Evolutionary conservation across 2,888 invertebrate genomes (phyloP), one percentile per base, ranked within the genome.

Genomic region (Agrotis puta): DNA sequence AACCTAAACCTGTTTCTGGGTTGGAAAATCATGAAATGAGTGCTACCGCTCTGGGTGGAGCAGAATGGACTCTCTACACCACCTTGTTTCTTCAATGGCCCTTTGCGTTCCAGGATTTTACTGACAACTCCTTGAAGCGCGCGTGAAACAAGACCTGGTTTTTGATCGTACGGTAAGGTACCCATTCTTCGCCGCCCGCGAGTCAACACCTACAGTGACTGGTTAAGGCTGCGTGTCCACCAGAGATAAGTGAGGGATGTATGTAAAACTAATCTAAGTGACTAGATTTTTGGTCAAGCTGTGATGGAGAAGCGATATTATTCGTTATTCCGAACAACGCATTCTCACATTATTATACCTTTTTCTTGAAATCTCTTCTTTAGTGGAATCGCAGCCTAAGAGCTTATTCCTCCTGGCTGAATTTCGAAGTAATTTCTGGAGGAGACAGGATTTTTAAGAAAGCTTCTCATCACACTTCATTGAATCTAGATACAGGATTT

Each of bases 321-420:
- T 27, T 54, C 1, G 11, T 33, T n/a, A 33, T n/a, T 54, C n/a
- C 27, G 11, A 0, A 18, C 53, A 18, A 53, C 18, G 27, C 18
- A 54, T 27, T 18, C 5, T 27, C 27, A 18, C 18, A 54, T n/a
- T n/a, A n/a, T n/a, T n/a, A 27, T 27, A 27, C 3, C 27, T 27
- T 27, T 27, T 27, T 27, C 6, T 3, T 27, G 27, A n/a, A n/a
- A n/a, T n/a, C n/a, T n/a, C 20, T 5, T 51, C 5, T 51, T 7
- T 53, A 7, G 24, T 54, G 18, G 0, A 18, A 53, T 4, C 18
- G 18, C 13, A n/a, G 54, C 13, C 27, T n/a, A 54, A 13, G 11
- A n/a, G 54, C 27, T 54, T n/a, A 54, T 54, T 54, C n/a, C 54
- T 54, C 27, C 5, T n/a, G 27, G 16, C n/a, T 54, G 27, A 27